Conservation (phyloP, 2,888 invertebrate species). For the Imbricaverruca yamaguchii region DNA sequence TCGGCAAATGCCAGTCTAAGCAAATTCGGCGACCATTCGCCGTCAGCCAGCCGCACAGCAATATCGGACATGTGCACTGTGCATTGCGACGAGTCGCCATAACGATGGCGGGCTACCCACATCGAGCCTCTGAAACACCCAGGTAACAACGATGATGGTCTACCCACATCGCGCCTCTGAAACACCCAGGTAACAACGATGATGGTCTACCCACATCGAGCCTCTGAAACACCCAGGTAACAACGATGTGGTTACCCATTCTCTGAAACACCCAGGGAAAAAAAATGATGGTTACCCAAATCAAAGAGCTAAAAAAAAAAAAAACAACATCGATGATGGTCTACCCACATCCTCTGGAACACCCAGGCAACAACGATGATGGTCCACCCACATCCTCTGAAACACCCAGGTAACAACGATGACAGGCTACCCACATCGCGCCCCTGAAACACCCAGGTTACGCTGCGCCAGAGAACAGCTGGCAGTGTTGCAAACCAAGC, state of each 20-base stretch:
- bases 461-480: no score
- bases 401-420: background rate
- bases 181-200: background rate
- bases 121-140: slow-evolving; percentile 6
- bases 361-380: background rate
- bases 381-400: slow-evolving; percentile 11
- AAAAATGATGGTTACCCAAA: no score
- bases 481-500: no score
- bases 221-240: slow-evolving; percentile 10
- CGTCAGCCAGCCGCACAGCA: background rate
- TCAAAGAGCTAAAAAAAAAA: no score
- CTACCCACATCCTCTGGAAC: no score
- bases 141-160: background rate
- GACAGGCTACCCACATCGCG: background rate
- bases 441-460: slow-evolving; percentile 3
- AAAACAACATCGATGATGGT: no score
- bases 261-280: no score
- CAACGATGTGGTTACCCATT: no score
- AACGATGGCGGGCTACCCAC: background rate
- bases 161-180: slow-evolving; percentile 11
- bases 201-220: background rate
- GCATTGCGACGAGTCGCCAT: background rate
- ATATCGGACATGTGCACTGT: background rate
- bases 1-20: background rate
- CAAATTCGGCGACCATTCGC: no score